phyloP scores from a whole-genome alignment of 2,797 vertebrate genomes.

The Salarias fasciatus region DNA sequence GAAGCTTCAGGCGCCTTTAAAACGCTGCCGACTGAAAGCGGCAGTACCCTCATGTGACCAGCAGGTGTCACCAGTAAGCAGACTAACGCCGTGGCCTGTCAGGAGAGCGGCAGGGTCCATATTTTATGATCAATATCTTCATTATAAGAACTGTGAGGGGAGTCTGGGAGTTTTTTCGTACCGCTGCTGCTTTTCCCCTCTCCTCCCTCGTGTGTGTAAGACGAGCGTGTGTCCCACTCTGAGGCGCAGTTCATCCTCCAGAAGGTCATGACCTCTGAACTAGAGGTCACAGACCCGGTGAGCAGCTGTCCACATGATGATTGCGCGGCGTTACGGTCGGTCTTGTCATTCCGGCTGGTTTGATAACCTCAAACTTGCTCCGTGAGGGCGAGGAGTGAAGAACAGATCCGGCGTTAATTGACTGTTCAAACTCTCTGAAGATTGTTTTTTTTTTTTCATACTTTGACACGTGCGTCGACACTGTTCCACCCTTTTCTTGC shows the following conservation, averaged over 20 bases:
- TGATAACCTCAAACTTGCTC: too few species aligned
- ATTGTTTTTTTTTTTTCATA: constrained; percentile 8
- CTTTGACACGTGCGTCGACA: constrained; percentile 1
- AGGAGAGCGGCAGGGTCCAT: not conserved
- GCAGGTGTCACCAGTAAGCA: constrained; percentile 64
- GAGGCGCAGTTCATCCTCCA: constrained; percentile 13
- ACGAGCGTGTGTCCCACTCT: not conserved
- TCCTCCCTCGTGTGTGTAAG: not conserved
- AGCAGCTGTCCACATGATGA: constrained; percentile 47
- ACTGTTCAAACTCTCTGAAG: not conserved
- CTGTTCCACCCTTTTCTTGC: constrained; percentile 16
- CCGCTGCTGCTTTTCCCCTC: not conserved
- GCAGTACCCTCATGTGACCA: constrained; percentile 50
- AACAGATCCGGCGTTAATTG: not conserved
- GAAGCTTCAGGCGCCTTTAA: constrained; percentile 8
- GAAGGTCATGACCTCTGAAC: constrained; percentile 54
- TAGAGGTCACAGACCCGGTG: constrained; percentile 21
- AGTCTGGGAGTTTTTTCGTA: constrained; percentile 25
- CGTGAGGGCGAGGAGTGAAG: too few species aligned
- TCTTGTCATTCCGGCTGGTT: not conserved
- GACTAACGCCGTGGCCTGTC: not conserved
- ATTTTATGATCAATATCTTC: constrained; percentile 20
- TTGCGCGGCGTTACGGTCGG: not conserved
- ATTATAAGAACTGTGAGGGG: constrained; percentile 15
- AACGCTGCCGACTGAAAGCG: constrained; percentile 2